Evolutionary conservation across 1,140 invertebrate species (phyloP), one percentile per base, ranked within the genome.

Genomic region (Adoxophyes honmai): DNA sequence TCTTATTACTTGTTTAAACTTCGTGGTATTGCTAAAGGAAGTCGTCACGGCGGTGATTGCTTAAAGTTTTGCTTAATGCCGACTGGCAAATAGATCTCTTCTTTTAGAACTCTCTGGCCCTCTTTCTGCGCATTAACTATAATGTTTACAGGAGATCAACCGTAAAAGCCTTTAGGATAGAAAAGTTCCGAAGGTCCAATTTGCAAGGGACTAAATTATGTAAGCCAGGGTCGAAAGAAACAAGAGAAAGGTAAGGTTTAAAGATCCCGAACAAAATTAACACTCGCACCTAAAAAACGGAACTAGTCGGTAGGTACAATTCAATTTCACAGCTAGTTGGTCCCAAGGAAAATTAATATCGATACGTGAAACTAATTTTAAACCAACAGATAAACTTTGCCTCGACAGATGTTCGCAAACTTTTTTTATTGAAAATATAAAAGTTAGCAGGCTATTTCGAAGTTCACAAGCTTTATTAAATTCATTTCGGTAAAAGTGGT

Each of bases 1-100:
- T 48, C n/a, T 33, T 48, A 48, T 48, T 28, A 48, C 42, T 48
- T 48, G 13, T 48, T 48, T 13, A 48, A 48, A 48, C n/a, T 48
- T 48, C 18, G 9, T 48, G 18, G 15, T 21, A 48, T 18, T 33
- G 42, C n/a, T 5, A 48, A 33, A 16, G 42, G 21, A 33, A 21
- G 21, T 28, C 18, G 11, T 48, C 42, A 28, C 18, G 6, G 21
- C 21, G 2, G 21, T 28, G 21, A 28, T 28, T 2, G 6, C 21
- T 28, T 5, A 28, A 48, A 21, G 42, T 21, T 48, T 28, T 48
- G 10, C 14, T 48, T 48, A 13, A 48, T 28, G 34, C 8, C 8
- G 34, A 18, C 11, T 44, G 42, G 10, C 9, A 18, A 28, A 28
- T 28, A 28, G 6, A 28, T 28, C 21, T 28, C 6, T 28, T 28